These are phyloP conservation scores for Andrena chrysosceles DNA, from an alignment of 2,888 invertebrate species.

Conservation along the genomic window DNA sequence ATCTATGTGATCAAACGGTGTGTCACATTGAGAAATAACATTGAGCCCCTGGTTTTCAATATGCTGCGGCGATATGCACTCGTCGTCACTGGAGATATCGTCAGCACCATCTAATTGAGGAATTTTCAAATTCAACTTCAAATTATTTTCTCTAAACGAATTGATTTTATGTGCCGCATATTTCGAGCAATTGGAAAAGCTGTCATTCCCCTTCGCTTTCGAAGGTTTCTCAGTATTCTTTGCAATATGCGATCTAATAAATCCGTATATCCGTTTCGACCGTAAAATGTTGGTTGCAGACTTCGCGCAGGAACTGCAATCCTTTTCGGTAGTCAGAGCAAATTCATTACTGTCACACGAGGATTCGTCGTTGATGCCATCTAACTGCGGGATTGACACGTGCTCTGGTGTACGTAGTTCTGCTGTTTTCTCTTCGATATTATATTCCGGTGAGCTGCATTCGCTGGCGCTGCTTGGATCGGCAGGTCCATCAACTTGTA, in stretches of 20 bases:
- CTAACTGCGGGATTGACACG: conserved; percentile 88
- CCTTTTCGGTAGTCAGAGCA: conserved; percentile 81
- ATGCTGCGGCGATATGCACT: conserved; percentile 73
- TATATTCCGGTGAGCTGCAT: conserved; percentile 84
- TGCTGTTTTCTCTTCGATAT: conserved; percentile 76
- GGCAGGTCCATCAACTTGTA: conserved; percentile 87
- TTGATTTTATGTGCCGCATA: conserved; percentile 29
- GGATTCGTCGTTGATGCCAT: conserved; percentile 89
- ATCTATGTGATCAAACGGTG: conserved; percentile 86
- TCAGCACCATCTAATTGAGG: conserved; percentile 90
- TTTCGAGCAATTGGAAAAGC: conserved; percentile 9
- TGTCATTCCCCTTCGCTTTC: conserved; percentile 24
- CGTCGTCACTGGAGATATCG: conserved; percentile 87
- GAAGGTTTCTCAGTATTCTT: conserved; percentile 35
- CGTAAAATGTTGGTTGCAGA: conserved; percentile 85
- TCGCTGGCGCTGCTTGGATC: conserved; percentile 85
- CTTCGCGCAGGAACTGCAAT: conserved; percentile 83
- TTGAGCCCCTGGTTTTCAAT: conserved; percentile 54
- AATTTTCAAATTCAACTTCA: conserved; percentile 81
- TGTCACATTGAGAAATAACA: conserved; percentile 66
- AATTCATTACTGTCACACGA: conserved; percentile 78
- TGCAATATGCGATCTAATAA: conserved; percentile 84
- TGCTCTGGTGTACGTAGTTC: conserved; percentile 62
- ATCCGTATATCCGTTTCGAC: conserved; percentile 84
- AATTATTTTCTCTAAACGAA: conserved; percentile 58